Conservation (phyloP, 2,113 vertebrate genomes). For the Rhineura floridana region DNA sequence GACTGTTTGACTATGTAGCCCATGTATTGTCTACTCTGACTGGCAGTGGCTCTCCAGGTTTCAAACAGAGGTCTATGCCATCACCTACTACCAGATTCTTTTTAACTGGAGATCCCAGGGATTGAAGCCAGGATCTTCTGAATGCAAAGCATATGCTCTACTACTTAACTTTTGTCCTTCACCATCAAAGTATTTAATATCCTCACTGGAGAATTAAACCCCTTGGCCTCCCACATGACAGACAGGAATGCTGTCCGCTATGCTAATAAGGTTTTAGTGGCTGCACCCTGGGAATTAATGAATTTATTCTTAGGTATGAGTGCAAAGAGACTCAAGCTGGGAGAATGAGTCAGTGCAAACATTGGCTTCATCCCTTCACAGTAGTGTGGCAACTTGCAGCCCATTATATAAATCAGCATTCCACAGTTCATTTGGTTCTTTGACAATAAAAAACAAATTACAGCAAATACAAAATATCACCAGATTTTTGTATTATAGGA, state of each 20-base stretch:
- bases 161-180: background rate
- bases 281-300: background rate
- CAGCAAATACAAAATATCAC: conserved; percentile 26
- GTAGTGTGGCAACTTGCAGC: conserved; percentile 17
- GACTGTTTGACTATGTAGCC: background rate
- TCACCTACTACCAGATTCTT: background rate
- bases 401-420: conserved; percentile 9
- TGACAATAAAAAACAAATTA: background rate
- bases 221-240: background rate
- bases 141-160: background rate
- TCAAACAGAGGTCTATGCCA: background rate
- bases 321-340: background rate
- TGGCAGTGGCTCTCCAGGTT: background rate
- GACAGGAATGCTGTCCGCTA: background rate
- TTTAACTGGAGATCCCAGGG: background rate
- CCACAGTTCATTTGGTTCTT: background rate
- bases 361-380: conserved; percentile 12
- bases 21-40: background rate
- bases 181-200: background rate
- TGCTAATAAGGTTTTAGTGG: background rate
- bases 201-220: background rate
- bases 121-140: background rate
- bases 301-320: background rate
- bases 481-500: background rate
- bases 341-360: background rate